These are phyloP conservation scores for Brachionichthys hirsutus DNA, from an alignment of 2,113 vertebrate species.

Conservation along the genomic window DNA sequence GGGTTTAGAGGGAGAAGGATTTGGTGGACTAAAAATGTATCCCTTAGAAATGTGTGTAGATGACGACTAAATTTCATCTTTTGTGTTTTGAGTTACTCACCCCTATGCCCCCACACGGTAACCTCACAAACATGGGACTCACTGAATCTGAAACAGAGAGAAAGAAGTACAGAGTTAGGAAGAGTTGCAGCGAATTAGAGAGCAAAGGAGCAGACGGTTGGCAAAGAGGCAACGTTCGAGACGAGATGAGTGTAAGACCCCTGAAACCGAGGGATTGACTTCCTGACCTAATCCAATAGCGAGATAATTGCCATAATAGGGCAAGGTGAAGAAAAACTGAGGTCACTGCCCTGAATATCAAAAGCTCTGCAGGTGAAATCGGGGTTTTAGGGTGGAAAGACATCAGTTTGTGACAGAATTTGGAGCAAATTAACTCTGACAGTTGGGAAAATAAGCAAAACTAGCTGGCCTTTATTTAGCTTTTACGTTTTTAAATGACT, in stretches of 20 bases:
- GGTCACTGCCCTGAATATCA: conserved; percentile 29
- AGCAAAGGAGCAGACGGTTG: conserved; percentile 15
- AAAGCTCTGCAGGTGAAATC: conserved; percentile 1
- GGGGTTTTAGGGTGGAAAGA: background rate
- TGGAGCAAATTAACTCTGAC: conserved; percentile 11
- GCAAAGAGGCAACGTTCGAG: conserved; percentile 24
- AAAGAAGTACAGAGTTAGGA: conserved; percentile 6
- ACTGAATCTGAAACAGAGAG: conserved; percentile 81
- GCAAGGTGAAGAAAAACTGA: conserved; percentile 24
- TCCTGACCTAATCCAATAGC: conserved; percentile 50
- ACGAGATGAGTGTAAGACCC: conserved; percentile 26
- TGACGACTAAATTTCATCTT: too few relatives aligned
- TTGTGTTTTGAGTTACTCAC: conserved; percentile 78
- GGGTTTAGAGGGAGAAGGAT: too few relatives aligned
- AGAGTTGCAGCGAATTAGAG: background rate
- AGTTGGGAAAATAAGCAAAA: conserved; percentile 16
- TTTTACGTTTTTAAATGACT: too few relatives aligned
- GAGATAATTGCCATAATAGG: conserved; percentile 37
- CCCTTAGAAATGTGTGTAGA: too few relatives aligned
- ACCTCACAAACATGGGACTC: conserved; percentile 92
- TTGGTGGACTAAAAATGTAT: too few relatives aligned
- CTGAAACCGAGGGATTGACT: conserved; percentile 47
- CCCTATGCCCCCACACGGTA: conserved; percentile 95
- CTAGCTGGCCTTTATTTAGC: background rate
- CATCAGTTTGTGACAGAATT: conserved; percentile 4